A percentile compares a stretch with the other conserved stretches of the same genome.
phyloP scores from a whole-genome alignment of 2,113 vertebrate species.

The Pelusios castaneus region DNA sequence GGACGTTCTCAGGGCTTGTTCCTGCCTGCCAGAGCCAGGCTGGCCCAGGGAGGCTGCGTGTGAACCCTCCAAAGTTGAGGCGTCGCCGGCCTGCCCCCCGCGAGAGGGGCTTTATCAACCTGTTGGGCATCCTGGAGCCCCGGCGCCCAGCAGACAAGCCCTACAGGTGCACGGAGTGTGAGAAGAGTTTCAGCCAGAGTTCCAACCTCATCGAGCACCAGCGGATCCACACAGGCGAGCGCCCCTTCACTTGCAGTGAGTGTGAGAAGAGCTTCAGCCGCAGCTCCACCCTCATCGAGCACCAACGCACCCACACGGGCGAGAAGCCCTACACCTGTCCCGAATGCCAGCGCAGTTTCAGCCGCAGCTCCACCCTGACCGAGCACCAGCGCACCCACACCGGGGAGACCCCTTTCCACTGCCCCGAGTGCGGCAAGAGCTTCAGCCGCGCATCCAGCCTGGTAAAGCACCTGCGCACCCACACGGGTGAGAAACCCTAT shows the following conservation, averaged over 20 bases:
- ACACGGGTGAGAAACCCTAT: background rate
- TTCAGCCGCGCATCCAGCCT: slow-evolving; percentile 21
- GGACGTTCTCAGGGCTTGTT: background rate
- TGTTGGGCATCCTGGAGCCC: background rate
- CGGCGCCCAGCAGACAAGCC: fast-evolving
- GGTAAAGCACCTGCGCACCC: slow-evolving; percentile 2
- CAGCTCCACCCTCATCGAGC: background rate
- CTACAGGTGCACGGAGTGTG: background rate
- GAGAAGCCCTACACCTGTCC: background rate
- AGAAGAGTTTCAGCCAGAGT: background rate
- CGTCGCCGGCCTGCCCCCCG: background rate
- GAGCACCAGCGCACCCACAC: slow-evolving; percentile 8
- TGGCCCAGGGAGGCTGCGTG: background rate
- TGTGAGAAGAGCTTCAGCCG: background rate
- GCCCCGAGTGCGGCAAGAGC: slow-evolving; percentile 1
- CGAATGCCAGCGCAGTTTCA: background rate
- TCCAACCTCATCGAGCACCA: background rate
- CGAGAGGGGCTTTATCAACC: background rate
- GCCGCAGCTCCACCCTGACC: slow-evolving; percentile 19
- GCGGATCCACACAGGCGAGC: background rate
- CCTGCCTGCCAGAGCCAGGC: background rate
- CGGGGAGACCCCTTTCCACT: background rate
- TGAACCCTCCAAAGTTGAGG: background rate
- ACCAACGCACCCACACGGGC: background rate
- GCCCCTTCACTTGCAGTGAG: background rate